phyloP scores from a whole-genome alignment of 2,113 vertebrate species.

The Myotis brandtii region DNA sequence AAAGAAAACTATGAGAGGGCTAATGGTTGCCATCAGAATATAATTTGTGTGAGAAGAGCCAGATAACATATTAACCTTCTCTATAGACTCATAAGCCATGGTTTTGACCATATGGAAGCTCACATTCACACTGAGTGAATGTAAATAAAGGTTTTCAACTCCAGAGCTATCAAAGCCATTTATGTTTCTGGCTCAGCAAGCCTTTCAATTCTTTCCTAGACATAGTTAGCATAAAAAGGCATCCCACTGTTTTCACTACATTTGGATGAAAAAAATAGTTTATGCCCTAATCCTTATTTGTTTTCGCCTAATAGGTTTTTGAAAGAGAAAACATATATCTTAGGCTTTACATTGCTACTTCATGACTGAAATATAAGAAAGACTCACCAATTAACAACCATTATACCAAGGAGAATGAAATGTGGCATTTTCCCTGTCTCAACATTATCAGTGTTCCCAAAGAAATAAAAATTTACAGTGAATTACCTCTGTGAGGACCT shows the following conservation, averaged over 20 bases:
- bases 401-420: conserved; percentile 8
- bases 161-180: conserved; percentile 82
- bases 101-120: conserved; percentile 82
- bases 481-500: background rate
- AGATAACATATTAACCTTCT: conserved; percentile 81
- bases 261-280: conserved; percentile 53
- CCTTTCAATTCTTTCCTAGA: conserved; percentile 82
- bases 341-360: background rate
- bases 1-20: conserved; percentile 68
- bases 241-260: conserved; percentile 81
- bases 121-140: conserved; percentile 79
- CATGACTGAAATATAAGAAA: conserved; percentile 38
- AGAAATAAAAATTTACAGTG: background rate
- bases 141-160: conserved; percentile 85
- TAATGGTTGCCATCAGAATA: conserved; percentile 74
- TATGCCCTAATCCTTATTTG: conserved; percentile 59
- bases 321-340: conserved; percentile 37
- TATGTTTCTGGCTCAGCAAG: conserved; percentile 85
- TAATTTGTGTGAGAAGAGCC: conserved; percentile 77
- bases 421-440: background rate
- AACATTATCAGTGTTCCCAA: background rate
- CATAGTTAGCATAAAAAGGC: conserved; percentile 83
- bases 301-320: conserved; percentile 57
- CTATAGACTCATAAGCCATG: conserved; percentile 71
- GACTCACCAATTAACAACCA: background rate